Evolutionary conservation across 2,888 invertebrate genomes (phyloP), one percentile per base, ranked within the genome.

Genomic region (Limnephilus auricula): DNA sequence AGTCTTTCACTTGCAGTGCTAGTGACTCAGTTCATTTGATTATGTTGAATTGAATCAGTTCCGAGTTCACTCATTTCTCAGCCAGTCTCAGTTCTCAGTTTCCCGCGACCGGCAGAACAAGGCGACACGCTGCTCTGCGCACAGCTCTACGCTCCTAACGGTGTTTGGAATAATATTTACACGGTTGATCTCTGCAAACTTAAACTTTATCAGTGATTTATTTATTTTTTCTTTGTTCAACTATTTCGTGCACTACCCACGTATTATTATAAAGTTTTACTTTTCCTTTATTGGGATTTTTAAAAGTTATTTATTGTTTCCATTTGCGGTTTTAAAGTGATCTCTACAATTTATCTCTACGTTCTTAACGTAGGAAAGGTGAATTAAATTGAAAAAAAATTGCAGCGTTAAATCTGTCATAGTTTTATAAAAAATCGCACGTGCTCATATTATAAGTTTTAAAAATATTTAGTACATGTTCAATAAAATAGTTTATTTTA

Each of bases 21-120:
- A 37, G 85, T 85, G 85, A 45, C 85, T 85, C 83, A 83, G 83
- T 83, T 83, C 83, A 37, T 65, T n/a, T 65, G 65, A 65, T 25
- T 65, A n/a, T 65, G 65, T 65, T 9, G 65, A 65, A 65, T n/a
- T n/a, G 65, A 65, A 65, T 65, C 65, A 65, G 65, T 65, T 65
- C 65, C 6, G 65, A 25, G 65, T 65, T 65, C 65, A 65, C 25
- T 65, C 65, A 65, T 65, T 65, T 50, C 31, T 85, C 85, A 9
- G 45, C 50, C 85, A 40, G 40, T 85, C n/a, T n/a, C 40, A 40
- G 80, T 80, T n/a, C 40, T 40, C 50, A 85, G 87, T 88, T n/a
- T 34, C 78, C 87, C 10, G 37, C 83, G n/a, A 37, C 18, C 31
- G 18, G 13, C 80, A 31, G 80, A 32, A 13, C 65, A 0, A 4